Conservation (phyloP, 2,113 vertebrate species). For the Chloropsis cyanopogon region DNA sequence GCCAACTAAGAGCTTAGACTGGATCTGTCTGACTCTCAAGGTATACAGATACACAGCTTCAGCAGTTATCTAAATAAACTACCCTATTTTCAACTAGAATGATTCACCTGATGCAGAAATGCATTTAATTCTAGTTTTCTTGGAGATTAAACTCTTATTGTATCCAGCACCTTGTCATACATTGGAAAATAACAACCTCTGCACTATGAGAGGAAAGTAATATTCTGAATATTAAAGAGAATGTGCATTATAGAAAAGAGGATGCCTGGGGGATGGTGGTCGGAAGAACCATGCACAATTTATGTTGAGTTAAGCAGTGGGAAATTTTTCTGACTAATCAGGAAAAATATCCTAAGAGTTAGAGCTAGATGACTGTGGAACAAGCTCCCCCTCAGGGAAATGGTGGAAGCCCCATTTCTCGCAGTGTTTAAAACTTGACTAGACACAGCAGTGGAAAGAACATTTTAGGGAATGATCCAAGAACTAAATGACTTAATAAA, state of each 20-base stretch:
- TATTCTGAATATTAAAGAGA: neutral
- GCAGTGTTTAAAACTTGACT: constrained; percentile 42
- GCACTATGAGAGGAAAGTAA: neutral
- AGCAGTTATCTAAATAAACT: neutral
- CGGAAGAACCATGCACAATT: neutral
- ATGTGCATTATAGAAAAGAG: neutral
- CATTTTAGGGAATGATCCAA: constrained; percentile 23
- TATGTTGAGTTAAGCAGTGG: neutral
- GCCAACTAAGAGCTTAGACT: neutral
- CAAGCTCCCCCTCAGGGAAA: constrained; percentile 16
- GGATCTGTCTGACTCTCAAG: neutral
- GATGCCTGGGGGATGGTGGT: neutral
- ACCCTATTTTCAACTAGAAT: neutral
- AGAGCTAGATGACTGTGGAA: neutral
- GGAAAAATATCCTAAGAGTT: constrained; percentile 13
- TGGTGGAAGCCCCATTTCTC: constrained; percentile 32
- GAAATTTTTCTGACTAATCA: neutral
- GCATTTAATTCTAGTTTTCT: neutral
- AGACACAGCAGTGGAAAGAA: constrained; percentile 37
- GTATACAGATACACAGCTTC: neutral
- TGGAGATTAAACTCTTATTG: neutral
- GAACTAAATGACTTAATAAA: constrained; percentile 23
- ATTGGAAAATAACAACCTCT: neutral
- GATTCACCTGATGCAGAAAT: neutral
- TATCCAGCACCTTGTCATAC: neutral